Conservation (phyloP, 2,888 invertebrate species). For the Gari tellinella region DNA sequence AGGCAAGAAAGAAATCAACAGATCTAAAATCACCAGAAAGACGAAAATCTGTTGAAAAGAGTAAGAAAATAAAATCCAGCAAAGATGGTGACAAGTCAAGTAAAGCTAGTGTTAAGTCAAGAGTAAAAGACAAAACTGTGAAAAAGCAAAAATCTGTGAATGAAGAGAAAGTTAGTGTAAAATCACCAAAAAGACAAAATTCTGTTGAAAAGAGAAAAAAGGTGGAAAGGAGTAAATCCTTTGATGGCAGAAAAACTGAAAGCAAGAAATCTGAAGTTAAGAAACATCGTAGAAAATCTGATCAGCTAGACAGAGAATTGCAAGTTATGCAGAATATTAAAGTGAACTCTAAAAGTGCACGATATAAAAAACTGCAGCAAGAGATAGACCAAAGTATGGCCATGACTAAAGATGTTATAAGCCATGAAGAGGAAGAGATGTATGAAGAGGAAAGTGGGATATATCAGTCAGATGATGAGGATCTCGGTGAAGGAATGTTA, state of each 20-base stretch:
- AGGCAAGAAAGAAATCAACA: too few relatives aligned
- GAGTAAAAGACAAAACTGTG: not conserved
- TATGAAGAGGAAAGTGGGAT: slow-evolving; percentile 24
- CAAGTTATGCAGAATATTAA: slow-evolving; percentile 51
- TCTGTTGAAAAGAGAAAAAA: slow-evolving; percentile 4
- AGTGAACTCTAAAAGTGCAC: slow-evolving; percentile 41
- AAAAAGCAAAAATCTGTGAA: not conserved
- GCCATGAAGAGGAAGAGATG: not conserved
- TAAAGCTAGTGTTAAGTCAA: not conserved
- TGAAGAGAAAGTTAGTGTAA: slow-evolving; percentile 2
- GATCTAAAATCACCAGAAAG: too few relatives aligned
- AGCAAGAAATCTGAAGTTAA: slow-evolving; percentile 37
- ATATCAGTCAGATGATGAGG: slow-evolving; percentile 31
- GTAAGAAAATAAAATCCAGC: not conserved
- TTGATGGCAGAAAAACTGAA: slow-evolving; percentile 20
- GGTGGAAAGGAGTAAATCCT: slow-evolving; percentile 7
- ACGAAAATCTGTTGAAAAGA: not conserved
- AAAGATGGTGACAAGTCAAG: too few relatives aligned
- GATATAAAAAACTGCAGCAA: slow-evolving; percentile 33
- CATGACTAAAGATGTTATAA: not conserved
- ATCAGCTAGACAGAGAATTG: slow-evolving; percentile 25
- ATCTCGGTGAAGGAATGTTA: slow-evolving; percentile 30
- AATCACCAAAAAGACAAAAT: slow-evolving; percentile 4
- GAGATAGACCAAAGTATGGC: slow-evolving; percentile 13
- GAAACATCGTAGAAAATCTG: slow-evolving; percentile 23